Base-by-base conservation (phyloP, 2,888 invertebrate genomes). In the Callyntrura sp. region DNA sequence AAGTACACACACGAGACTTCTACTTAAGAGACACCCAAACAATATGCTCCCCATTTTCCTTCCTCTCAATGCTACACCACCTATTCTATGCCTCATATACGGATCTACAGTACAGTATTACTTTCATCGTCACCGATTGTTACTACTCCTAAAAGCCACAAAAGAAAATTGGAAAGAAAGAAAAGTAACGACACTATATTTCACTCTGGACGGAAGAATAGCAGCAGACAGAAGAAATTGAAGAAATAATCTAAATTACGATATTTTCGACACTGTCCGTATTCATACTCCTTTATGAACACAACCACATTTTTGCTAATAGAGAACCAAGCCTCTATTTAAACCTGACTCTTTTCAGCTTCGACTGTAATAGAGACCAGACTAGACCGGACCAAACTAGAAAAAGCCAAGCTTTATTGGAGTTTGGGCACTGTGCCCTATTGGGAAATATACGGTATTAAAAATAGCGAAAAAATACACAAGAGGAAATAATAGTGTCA, bases 211-310 rank as follows among this genome's bases (percentile, higher is more conserved):
- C 68, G 14, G n/a, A n/a, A 68, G 35, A 4, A 68, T 35, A 68
- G n/a, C n/a, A n/a, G n/a, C n/a, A n/a, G n/a, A 68, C 12, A 14
- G 28, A 5, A 68, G 35, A 68, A 20, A 68, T 4, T 8, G 68
- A 68, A 68, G 35, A 68, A 68, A 68, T 68, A 68, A 68, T 68
- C 68, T 68, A 68, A 68, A 68, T 68, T 68, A 35, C 35, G 9
- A 14, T 60, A 60, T 1, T 60, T 60, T 60, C 23, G 17, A 11
- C 60, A 60, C 23, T 60, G 4, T 20, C 9, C 55, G 11, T 55
- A 9, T 55, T 55, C 55, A 11, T 55, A 3, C n/a, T n/a, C n/a
- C n/a, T 35, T 35, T 68, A 28, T 35, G 6, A 25, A 2, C 62
- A 11, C 23, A 28, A 6, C n/a, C 28, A 35, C 25, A 28, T 65